Evolutionary conservation across 2,888 invertebrate genomes (phyloP).

Genomic region (Eubasilissa splendida): DNA sequence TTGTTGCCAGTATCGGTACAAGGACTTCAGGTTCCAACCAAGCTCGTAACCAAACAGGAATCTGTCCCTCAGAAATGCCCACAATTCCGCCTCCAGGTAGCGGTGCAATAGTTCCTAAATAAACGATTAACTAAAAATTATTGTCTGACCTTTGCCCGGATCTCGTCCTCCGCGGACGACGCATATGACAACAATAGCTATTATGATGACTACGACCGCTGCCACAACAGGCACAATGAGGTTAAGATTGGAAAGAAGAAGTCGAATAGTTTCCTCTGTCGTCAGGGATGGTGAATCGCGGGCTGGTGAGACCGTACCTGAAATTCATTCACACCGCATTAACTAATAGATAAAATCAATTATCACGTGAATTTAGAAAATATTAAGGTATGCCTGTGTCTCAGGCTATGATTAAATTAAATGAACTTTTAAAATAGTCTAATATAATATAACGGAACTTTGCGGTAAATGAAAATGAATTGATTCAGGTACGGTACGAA

Average conservation of each 20-base stretch:
- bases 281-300: slow-evolving; percentile 86
- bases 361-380: slow-evolving; percentile 11
- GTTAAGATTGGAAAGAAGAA: slow-evolving; percentile 91
- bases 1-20: slow-evolving; percentile 90
- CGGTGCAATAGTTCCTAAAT: slow-evolving; percentile 87
- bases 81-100: slow-evolving; percentile 77
- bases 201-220: slow-evolving; percentile 92
- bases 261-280: slow-evolving; percentile 88
- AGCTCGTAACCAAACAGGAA: slow-evolving; percentile 84
- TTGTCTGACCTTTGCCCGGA: slow-evolving; percentile 84
- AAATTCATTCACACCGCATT: slow-evolving; percentile 72
- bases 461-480: slow-evolving; percentile 38
- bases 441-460: neutral
- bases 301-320: slow-evolving; percentile 95
- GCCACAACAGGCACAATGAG: slow-evolving; percentile 95
- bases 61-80: slow-evolving; percentile 69
- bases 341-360: slow-evolving; percentile 39
- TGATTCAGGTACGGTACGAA: slow-evolving; percentile 28
- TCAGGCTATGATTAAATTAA: neutral
- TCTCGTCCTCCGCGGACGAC: slow-evolving; percentile 89
- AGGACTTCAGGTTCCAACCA: slow-evolving; percentile 93
- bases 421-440: neutral
- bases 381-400: neutral
- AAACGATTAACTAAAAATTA: slow-evolving; percentile 36
- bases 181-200: slow-evolving; percentile 94